These are phyloP conservation scores for Rachycentron canadum DNA, from an alignment of 2,797 vertebrate species.

Conservation along the genomic window DNA sequence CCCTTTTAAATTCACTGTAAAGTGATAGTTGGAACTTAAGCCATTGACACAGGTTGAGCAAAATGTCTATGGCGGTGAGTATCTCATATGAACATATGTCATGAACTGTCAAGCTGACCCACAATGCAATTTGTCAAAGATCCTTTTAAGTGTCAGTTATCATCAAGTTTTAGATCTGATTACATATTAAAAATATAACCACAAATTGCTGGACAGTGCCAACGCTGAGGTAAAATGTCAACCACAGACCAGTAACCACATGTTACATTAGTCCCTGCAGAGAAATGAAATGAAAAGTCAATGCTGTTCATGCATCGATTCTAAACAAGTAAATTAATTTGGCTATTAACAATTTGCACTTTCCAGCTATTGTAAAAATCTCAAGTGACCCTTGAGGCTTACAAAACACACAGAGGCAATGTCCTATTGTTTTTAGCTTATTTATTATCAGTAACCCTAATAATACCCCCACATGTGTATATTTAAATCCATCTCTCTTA, in stretches of 20 bases:
- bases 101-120: background rate
- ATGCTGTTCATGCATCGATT: background rate
- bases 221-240: background rate
- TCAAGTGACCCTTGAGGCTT: background rate
- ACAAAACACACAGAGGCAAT: background rate
- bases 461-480: background rate
- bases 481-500: constrained; percentile 7
- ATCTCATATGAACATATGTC: background rate
- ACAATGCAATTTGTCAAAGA: background rate
- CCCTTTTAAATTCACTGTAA: background rate
- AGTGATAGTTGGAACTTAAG: background rate
- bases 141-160: constrained; percentile 1
- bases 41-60: background rate
- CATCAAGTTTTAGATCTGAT: background rate
- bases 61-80: background rate
- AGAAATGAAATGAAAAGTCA: background rate
- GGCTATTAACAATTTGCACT: background rate
- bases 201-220: background rate
- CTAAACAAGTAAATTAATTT: background rate
- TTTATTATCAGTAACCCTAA: background rate
- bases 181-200: background rate
- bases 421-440: background rate
- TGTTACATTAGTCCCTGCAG: background rate
- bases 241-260: background rate
- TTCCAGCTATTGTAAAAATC: background rate